These are phyloP conservation scores for Miltochrista miniata DNA, from an alignment of 2,888 invertebrate genomes.

Conservation along the genomic window DNA sequence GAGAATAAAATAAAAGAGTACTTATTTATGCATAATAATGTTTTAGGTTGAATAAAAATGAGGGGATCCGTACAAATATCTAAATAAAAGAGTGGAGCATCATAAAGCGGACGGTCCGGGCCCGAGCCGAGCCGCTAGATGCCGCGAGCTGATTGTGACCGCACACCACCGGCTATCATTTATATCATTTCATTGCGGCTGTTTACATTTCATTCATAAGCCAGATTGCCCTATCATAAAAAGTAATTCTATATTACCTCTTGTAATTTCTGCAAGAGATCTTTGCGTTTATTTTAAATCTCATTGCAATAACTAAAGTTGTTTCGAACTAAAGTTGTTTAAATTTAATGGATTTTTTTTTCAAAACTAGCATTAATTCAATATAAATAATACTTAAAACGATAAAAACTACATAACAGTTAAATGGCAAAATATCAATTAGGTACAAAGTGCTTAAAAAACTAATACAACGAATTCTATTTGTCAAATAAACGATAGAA, in stretches of 20 bases:
- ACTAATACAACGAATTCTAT: too few species aligned
- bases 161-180: slow-evolving; percentile 66
- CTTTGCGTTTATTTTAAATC: slow-evolving; percentile 24
- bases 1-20: slow-evolving; percentile 76
- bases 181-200: slow-evolving; percentile 79
- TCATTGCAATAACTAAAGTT: slow-evolving; percentile 13
- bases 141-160: slow-evolving; percentile 70
- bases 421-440: too few species aligned
- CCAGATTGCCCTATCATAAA: slow-evolving; percentile 62
- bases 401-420: too few species aligned
- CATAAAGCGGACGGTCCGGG: slow-evolving; percentile 62
- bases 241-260: slow-evolving; percentile 51
- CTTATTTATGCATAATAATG: slow-evolving; percentile 80
- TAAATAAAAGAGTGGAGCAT: slow-evolving; percentile 76
- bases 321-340: neutral
- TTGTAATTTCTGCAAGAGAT: slow-evolving; percentile 37
- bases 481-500: too few species aligned
- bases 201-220: slow-evolving; percentile 81
- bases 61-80: slow-evolving; percentile 75
- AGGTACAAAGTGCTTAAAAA: too few species aligned
- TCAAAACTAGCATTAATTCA: too few species aligned
- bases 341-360: too few species aligned
- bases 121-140: slow-evolving; percentile 58
- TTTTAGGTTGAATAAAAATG: slow-evolving; percentile 77
- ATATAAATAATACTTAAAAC: too few species aligned